Conservation (phyloP, 2,888 invertebrate species). For the Sturmia bella region DNA sequence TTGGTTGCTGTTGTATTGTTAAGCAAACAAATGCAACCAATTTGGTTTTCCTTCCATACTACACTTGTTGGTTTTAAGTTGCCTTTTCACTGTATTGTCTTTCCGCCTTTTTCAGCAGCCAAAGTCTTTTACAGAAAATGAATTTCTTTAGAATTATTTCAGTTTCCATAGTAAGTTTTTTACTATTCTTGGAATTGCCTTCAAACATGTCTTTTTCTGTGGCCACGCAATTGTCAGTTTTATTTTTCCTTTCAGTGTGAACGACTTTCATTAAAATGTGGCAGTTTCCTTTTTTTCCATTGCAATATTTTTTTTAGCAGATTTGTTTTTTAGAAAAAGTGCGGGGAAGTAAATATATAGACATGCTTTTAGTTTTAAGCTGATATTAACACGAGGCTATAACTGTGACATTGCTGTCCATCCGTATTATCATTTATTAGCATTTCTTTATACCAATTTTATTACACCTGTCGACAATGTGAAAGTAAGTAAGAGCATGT, state of each 20-base stretch:
- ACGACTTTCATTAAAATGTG: conserved; percentile 21
- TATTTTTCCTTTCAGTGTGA: background rate
- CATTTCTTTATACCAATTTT: too few relatives aligned
- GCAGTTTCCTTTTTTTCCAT: conserved; percentile 9
- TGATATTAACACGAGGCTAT: too few relatives aligned
- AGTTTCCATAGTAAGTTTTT: background rate
- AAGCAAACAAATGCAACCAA: conserved; percentile 62
- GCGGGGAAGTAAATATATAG: too few relatives aligned
- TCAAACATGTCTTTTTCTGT: background rate
- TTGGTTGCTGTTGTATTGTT: conserved; percentile 31
- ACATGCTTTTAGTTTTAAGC: too few relatives aligned
- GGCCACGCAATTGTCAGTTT: background rate
- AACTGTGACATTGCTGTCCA: too few relatives aligned
- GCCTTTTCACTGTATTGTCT: conserved; percentile 29
- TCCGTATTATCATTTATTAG: too few relatives aligned
- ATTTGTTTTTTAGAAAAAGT: too few relatives aligned
- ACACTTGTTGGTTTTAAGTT: conserved; percentile 55
- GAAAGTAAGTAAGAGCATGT: too few relatives aligned
- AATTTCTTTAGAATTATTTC: background rate
- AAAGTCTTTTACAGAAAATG: background rate
- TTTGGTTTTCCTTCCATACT: conserved; percentile 57
- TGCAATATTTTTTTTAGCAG: background rate
- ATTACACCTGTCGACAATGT: too few relatives aligned
- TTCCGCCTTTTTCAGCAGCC: conserved; percentile 6
- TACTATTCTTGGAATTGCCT: background rate